Conservation (phyloP, 1,140 invertebrate species). For the Drosophila equinoxialis region DNA sequence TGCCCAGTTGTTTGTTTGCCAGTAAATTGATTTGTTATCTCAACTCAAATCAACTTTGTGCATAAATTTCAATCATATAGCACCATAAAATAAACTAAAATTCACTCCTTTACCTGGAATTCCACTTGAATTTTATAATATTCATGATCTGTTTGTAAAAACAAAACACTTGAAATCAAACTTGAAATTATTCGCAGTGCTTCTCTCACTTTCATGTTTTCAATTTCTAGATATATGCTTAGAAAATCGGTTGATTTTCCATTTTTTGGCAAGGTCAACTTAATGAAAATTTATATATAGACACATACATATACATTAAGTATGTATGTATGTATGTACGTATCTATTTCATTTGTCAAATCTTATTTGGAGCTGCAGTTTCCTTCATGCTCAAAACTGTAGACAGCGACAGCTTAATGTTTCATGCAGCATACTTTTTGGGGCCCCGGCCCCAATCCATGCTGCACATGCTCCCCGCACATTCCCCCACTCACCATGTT, state of each 20-base stretch:
- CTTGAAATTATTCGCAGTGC: no score
- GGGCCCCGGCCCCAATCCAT: not conserved
- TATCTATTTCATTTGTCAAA: slow-evolving; percentile 8
- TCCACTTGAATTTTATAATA: no score
- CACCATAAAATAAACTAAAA: no score
- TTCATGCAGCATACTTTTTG: slow-evolving; percentile 12
- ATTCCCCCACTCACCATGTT: not conserved
- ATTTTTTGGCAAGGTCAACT: not conserved
- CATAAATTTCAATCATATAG: not conserved
- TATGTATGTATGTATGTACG: not conserved
- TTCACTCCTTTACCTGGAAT: no score
- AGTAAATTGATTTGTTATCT: slow-evolving; percentile 52
- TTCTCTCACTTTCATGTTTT: not conserved
- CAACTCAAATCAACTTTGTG: slow-evolving; percentile 19
- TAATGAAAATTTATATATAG: not conserved
- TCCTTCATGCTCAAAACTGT: slow-evolving; percentile 8
- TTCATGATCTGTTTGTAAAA: no score
- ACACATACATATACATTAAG: not conserved
- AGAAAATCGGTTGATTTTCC: not conserved
- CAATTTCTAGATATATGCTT: not conserved
- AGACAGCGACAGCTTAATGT: slow-evolving; percentile 8
- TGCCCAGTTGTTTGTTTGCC: slow-evolving; percentile 13
- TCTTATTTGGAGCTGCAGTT: not conserved
- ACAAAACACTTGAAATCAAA: no score
- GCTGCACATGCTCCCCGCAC: not conserved